Percentiles rank a stretch among this genome's conserved stretches.
Conservation (phyloP, 2,888 invertebrate species). For the Prosopocoilus inquinatus region DNA sequence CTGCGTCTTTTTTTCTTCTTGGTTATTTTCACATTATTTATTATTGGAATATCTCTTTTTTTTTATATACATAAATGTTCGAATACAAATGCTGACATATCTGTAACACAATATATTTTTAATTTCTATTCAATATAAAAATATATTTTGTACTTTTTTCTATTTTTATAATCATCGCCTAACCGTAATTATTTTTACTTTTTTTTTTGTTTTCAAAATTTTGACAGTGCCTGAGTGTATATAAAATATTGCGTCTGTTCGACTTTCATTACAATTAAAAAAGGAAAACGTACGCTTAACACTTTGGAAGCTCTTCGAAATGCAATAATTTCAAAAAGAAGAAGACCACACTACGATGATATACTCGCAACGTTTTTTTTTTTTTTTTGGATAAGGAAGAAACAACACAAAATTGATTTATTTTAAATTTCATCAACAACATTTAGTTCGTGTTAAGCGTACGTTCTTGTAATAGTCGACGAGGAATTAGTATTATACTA, state of each 20-base stretch:
- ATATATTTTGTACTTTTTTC: slow-evolving; percentile 34
- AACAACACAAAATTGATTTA: no score
- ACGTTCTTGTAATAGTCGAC: background rate
- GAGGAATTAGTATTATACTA: background rate
- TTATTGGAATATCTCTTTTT: slow-evolving; percentile 30
- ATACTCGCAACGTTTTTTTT: background rate
- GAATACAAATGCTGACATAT: slow-evolving; percentile 45
- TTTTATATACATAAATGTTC: slow-evolving; percentile 41
- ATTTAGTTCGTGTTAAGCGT: background rate
- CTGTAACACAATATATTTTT: slow-evolving; percentile 38
- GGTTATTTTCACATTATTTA: slow-evolving; percentile 49
- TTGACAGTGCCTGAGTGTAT: slow-evolving; percentile 34
- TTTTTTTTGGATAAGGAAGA: no score
- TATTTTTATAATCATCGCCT: no score
- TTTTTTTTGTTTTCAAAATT: no score
- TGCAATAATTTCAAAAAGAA: background rate
- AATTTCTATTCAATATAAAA: slow-evolving; percentile 33
- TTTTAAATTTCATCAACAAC: background rate
- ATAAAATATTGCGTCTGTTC: slow-evolving; percentile 30
- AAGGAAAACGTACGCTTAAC: background rate
- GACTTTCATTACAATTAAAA: slow-evolving; percentile 14
- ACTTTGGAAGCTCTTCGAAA: background rate
- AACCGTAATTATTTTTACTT: slow-evolving; percentile 18
- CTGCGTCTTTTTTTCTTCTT: no score
- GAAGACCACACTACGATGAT: no score